phyloP scores from a whole-genome alignment of 2,888 invertebrate species.

The Uloborus plumipes region DNA sequence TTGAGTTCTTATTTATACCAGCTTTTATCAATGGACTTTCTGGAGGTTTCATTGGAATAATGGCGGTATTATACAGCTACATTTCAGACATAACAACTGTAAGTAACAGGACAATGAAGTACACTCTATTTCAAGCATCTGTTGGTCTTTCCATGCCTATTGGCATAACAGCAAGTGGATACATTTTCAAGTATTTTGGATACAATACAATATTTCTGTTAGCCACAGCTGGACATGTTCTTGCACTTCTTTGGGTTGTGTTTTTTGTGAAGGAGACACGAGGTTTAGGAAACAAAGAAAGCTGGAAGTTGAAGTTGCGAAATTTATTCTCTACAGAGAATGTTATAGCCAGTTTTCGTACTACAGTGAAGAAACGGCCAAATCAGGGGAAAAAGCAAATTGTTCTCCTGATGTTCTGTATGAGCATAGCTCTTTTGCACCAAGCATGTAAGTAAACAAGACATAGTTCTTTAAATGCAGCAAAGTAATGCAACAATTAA shows the following conservation, averaged over 20 bases:
- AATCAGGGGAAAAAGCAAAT: conserved; percentile 39
- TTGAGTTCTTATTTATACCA: conserved; percentile 1
- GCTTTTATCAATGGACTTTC: conserved; percentile 11
- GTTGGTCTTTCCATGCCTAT: conserved; percentile 80
- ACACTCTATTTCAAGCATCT: conserved; percentile 23
- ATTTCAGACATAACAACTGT: conserved; percentile 13
- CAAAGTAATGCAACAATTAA: no score
- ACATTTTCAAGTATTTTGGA: conserved; percentile 23
- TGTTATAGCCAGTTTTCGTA: conserved; percentile 27
- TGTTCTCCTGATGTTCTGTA: conserved; percentile 36
- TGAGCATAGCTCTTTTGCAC: conserved; percentile 33
- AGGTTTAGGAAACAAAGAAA: conserved; percentile 25
- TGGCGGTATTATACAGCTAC: conserved; percentile 18
- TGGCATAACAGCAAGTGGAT: conserved; percentile 36
- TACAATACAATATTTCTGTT: conserved; percentile 19
- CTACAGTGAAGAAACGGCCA: conserved; percentile 17
- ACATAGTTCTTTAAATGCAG: no score
- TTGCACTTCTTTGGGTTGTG: conserved; percentile 22
- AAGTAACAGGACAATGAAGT: not conserved
- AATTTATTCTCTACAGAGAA: conserved; percentile 12
- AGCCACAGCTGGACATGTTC: conserved; percentile 8
- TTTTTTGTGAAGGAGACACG: conserved; percentile 35
- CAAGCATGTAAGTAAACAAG: conserved; percentile 32
- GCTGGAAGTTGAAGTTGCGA: conserved; percentile 1
- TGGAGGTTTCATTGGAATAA: conserved; percentile 14